Percentiles rank a stretch among this genome's conserved stretches.
phyloP scores from a whole-genome alignment of 2,888 invertebrate genomes.

The Endomychus coccineus region DNA sequence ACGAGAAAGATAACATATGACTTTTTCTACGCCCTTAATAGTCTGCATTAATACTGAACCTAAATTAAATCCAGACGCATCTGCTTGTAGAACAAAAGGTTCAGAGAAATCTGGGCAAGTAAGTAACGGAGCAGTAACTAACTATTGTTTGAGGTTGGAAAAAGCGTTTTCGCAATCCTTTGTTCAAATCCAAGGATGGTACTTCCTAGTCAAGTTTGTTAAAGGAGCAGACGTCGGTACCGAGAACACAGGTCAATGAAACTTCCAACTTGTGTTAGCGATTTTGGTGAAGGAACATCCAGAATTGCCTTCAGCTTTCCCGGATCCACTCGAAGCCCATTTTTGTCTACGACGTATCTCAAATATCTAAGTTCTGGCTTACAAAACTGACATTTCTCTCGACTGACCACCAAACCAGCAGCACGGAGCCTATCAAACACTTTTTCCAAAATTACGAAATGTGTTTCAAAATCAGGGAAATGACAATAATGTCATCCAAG shows the following conservation, averaged over 20 bases:
- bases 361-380: conserved; percentile 4
- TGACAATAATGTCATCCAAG: too few species aligned
- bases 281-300: too few species aligned
- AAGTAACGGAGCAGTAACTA: conserved; percentile 1
- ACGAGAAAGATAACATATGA: conserved; percentile 8
- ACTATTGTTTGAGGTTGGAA: conserved; percentile 1
- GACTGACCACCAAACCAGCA: conserved; percentile 3
- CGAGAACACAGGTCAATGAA: not conserved
- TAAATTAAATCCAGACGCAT: conserved; percentile 21
- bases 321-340: conserved; percentile 2
- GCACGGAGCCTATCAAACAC: not conserved
- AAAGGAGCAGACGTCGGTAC: too few species aligned
- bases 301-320: conserved; percentile 1
- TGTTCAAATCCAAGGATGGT: too few species aligned
- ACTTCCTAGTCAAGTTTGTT: conserved; percentile 2
- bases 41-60: conserved; percentile 21
- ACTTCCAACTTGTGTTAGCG: too few species aligned
- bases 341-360: conserved; percentile 2
- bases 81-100: conserved; percentile 24
- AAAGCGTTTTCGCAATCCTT: too few species aligned
- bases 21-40: conserved; percentile 3
- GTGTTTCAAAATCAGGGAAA: conserved; percentile 3
- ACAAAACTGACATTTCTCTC: conserved; percentile 4
- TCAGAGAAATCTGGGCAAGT: conserved; percentile 1
- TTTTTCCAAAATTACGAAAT: not conserved